Conservation (phyloP, 2,888 invertebrate species). For the Tholera decimalis region DNA sequence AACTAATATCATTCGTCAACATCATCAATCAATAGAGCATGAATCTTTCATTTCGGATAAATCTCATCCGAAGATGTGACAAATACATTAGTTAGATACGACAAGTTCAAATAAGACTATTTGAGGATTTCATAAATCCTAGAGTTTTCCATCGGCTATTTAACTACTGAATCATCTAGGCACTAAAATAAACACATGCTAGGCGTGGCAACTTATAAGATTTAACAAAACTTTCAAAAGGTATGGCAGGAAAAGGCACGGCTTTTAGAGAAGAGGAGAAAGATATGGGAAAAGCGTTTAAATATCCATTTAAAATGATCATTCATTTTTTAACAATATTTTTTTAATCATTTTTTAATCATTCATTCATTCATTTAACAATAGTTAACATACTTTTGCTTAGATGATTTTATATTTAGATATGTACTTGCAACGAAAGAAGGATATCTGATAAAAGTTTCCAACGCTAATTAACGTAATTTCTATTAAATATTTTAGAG, state of each 20-base stretch:
- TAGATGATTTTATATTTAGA: background rate
- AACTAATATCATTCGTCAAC: constrained; percentile 44
- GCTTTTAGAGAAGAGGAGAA: constrained; percentile 38
- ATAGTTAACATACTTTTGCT: constrained; percentile 8
- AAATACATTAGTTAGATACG: constrained; percentile 26
- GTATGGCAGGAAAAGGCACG: constrained; percentile 62
- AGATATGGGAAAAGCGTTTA: constrained; percentile 39
- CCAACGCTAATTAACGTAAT: constrained; percentile 16
- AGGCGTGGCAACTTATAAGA: constrained; percentile 48
- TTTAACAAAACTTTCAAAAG: constrained; percentile 62
- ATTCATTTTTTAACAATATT: too few relatives aligned
- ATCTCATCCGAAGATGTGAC: constrained; percentile 25
- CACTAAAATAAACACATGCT: constrained; percentile 15
- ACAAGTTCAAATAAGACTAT: constrained; percentile 33
- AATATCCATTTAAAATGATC: constrained; percentile 13
- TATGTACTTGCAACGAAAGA: background rate
- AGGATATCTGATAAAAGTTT: background rate
- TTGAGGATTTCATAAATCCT: constrained; percentile 20
- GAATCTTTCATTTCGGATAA: constrained; percentile 43
- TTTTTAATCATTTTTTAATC: too few relatives aligned
- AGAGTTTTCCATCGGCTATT: constrained; percentile 19
- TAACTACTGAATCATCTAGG: constrained; percentile 35
- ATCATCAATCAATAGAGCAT: constrained; percentile 47
- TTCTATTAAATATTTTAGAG: constrained; percentile 25
- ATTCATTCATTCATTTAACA: background rate